Evolutionary conservation across 2,888 invertebrate genomes (phyloP).

Genomic region (Ptychoptera contaminata): DNA sequence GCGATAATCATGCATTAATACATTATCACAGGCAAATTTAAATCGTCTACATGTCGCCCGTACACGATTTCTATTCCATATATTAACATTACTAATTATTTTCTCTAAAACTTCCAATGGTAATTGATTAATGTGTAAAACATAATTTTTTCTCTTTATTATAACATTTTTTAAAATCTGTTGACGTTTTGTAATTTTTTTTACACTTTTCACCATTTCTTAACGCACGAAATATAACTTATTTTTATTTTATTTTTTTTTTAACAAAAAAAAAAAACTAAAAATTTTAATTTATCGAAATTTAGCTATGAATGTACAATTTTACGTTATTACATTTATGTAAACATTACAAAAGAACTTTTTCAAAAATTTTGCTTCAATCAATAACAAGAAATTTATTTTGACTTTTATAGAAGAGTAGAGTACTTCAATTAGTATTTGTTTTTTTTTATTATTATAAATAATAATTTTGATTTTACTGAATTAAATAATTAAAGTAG

Average conservation of each 20-base stretch:
- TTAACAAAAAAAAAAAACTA: no score
- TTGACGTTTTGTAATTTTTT: not conserved
- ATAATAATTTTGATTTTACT: no score
- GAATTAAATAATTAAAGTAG: constrained; percentile 2
- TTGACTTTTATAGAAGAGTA: no score
- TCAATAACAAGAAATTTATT: no score
- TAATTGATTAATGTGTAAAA: constrained; percentile 5
- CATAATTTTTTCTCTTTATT: not conserved
- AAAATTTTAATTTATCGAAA: no score
- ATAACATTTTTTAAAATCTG: not conserved
- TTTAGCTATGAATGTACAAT: no score
- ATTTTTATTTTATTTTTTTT: no score
- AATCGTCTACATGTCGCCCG: constrained; percentile 17
- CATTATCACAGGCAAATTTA: constrained; percentile 14
- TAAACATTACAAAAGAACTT: no score
- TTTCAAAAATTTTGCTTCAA: no score
- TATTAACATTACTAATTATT: constrained; percentile 17
- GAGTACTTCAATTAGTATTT: not conserved
- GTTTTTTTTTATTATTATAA: not conserved
- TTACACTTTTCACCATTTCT: not conserved
- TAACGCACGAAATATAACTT: not conserved
- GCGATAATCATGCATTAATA: constrained; percentile 17
- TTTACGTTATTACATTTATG: no score
- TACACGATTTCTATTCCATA: constrained; percentile 19
- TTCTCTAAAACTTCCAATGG: constrained; percentile 17